Base-by-base conservation (phyloP, 2,888 invertebrate genomes). In the Acanthosepion pharaonis region DNA sequence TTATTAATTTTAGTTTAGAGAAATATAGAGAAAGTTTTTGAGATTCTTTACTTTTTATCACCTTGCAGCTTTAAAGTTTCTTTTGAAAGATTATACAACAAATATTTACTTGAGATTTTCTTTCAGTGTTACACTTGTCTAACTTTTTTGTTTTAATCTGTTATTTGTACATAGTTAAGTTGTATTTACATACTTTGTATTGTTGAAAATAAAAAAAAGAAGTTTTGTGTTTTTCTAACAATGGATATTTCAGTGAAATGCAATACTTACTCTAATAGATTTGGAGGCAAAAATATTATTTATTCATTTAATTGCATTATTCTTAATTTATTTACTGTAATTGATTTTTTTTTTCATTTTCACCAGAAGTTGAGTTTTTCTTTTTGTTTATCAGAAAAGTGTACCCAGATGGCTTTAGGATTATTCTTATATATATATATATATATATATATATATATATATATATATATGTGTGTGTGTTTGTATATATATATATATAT, bases 1-100 rank as follows among this genome's bases (percentile, higher is more conserved):
- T 78, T 78, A 78, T 78, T 78, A n/a, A 78, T 78, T 78, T 78
- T 78, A n/a, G 78, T 78, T 78, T 78, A n/a, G n/a, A 78, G 78
- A 78, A 78, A 78, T n/a, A 78, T 28, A 78, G n/a, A 78, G 64
- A n/a, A 78, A n/a, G 6, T n/a, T n/a, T n/a, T 78, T 78, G 8
- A 78, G 78, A 78, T 78, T 78, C 78, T 78, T 78, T 28, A 15
- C 78, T 28, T 25, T 25, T 8, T 28, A 25, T 28, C 25, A 64
- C 8, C 28, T 64, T 64, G 64, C 8, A 25, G 64, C 64, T 64
- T 64, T 64, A 5, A 64, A 23, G 64, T 23, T 64, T 25, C 23
- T 25, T 64, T 64, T 25, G 64, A 64, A 25, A 64, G 64, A 64
- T 64, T 23, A 23, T 8, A 64, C 25, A 64, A n/a, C 78, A 78